Percentiles rank a stretch among this genome's conserved stretches.
phyloP scores from a whole-genome alignment of 2,113 vertebrate species.

The Dryoscopus gambensis region DNA sequence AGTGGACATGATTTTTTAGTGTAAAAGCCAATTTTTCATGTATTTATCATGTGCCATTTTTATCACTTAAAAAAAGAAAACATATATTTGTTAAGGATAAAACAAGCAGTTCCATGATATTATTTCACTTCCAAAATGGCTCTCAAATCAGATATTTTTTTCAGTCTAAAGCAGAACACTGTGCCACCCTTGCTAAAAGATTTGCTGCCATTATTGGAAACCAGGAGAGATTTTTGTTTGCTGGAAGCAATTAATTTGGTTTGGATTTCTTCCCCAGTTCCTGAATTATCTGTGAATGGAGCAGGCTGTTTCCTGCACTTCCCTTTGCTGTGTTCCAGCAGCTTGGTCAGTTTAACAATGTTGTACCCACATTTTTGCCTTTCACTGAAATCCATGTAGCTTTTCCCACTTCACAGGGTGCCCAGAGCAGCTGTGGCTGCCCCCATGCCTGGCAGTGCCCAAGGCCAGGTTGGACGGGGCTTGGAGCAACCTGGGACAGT shows the following conservation, averaged over 20 bases:
- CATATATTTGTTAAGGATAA: neutral
- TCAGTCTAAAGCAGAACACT: neutral
- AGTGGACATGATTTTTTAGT: neutral
- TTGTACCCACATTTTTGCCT: neutral
- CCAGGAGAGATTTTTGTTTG: neutral
- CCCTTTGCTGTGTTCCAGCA: neutral
- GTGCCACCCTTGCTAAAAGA: neutral
- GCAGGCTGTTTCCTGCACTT: neutral
- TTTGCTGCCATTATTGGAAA: neutral
- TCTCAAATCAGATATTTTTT: neutral
- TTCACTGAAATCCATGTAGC: neutral
- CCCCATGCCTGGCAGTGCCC: neutral
- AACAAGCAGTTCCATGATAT: neutral
- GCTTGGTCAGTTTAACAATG: neutral
- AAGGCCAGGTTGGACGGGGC: rapidly evolving
- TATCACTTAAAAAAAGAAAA: neutral
- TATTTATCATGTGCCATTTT: neutral
- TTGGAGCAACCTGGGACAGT: rapidly evolving
- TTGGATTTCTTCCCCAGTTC: neutral
- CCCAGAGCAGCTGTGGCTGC: neutral
- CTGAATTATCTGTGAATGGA: neutral
- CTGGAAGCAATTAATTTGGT: neutral
- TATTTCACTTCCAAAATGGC: neutral
- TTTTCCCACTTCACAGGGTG: neutral
- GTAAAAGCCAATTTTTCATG: neutral